Evolutionary conservation across 92 coral and sea anemone genomes (phyloP).

Genomic region (Zoanthus solanderi): DNA sequence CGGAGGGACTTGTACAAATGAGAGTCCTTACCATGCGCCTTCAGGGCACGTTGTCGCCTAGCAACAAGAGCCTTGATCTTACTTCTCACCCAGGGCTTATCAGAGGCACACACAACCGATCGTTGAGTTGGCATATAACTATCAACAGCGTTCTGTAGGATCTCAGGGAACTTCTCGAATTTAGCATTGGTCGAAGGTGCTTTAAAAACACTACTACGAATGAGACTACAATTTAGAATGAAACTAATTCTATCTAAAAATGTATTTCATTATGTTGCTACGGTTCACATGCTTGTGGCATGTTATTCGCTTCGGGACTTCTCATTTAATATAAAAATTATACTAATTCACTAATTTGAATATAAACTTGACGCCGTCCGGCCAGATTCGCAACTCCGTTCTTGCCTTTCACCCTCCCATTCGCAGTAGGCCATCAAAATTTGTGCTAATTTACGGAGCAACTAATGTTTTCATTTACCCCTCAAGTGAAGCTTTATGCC

Average conservation of each 20-base stretch:
- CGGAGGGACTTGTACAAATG: background rate
- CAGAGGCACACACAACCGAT: no score
- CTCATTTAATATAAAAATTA: no score
- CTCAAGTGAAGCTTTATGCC: no score
- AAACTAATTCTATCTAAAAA: no score
- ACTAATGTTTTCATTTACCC: no score
- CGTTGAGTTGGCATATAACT: background rate
- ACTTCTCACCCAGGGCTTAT: background rate
- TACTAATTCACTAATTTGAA: no score
- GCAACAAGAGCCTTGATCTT: no score
- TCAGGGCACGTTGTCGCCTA: conserved; percentile 29
- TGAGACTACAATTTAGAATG: background rate
- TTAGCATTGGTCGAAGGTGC: conserved; percentile 1
- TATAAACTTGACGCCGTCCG: background rate
- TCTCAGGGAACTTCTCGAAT: background rate
- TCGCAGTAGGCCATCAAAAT: no score
- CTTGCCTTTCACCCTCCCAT: no score
- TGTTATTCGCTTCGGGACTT: background rate
- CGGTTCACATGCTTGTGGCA: background rate
- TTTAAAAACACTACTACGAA: background rate
- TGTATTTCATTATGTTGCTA: no score
- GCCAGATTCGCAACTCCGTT: no score
- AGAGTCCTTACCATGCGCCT: background rate
- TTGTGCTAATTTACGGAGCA: no score
- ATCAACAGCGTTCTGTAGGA: conserved; percentile 21